Percentiles rank a stretch among this genome's conserved stretches.
These are phyloP conservation scores for Bellardia pandia DNA, from an alignment of 2,888 invertebrate species.

Conservation along the genomic window DNA sequence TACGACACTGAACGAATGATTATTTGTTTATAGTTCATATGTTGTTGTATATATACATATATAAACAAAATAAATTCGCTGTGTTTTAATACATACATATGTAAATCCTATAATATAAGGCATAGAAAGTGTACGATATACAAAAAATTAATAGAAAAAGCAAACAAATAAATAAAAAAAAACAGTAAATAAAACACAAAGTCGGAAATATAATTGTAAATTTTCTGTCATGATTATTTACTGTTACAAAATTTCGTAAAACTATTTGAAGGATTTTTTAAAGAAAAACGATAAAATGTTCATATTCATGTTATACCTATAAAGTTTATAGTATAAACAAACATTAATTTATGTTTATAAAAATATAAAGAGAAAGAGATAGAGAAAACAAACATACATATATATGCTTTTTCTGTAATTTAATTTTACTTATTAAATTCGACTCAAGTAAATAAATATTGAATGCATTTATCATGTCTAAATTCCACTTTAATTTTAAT, in stretches of 20 bases:
- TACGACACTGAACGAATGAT: constrained; percentile 43
- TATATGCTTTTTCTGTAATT: background rate
- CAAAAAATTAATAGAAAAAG: background rate
- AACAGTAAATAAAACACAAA: background rate
- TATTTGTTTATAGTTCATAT: constrained; percentile 20
- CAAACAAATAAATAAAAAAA: constrained; percentile 33
- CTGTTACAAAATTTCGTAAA: constrained; percentile 51
- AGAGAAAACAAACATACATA: no score
- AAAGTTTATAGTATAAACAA: no score
- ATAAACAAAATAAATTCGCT: constrained; percentile 31
- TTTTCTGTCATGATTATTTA: constrained; percentile 57
- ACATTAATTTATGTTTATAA: background rate
- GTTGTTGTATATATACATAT: background rate
- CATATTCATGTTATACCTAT: background rate
- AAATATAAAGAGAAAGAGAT: no score
- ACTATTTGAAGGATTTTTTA: constrained; percentile 60
- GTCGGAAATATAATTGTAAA: constrained; percentile 53
- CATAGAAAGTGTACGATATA: background rate
- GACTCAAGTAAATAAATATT: background rate
- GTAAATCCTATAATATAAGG: background rate
- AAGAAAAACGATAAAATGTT: constrained; percentile 43
- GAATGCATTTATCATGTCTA: constrained; percentile 60
- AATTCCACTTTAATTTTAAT: constrained; percentile 60
- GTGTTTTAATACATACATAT: background rate
- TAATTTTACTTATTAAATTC: constrained; percentile 2